Conservation (phyloP, 2,113 vertebrate genomes). For the Piprites chloris region DNA sequence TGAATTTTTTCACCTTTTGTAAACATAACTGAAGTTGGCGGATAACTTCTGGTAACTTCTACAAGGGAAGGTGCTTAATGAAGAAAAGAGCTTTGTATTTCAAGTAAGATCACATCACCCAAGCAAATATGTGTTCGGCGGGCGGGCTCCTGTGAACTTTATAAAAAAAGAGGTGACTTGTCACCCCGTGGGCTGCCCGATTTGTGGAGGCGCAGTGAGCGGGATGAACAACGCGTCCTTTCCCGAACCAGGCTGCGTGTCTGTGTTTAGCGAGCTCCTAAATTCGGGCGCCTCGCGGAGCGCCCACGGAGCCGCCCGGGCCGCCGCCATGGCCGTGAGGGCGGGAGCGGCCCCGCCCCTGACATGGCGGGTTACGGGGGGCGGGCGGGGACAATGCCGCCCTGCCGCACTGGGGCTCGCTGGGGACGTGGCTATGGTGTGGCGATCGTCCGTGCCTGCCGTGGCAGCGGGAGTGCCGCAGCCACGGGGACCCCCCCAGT, state of each 20-base stretch:
- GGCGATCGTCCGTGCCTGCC: not conserved
- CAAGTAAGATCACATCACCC: not conserved
- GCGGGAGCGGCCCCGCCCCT: accelerated
- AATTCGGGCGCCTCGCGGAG: not conserved
- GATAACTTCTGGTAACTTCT: not conserved
- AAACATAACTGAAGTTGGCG: not conserved
- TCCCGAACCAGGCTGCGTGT: not conserved
- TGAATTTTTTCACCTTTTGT: not conserved
- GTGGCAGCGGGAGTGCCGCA: not conserved
- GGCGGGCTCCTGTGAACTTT: not conserved
- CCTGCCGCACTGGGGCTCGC: accelerated
- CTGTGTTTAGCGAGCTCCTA: no score
- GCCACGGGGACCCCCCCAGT: not conserved
- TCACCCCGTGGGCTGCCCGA: not conserved
- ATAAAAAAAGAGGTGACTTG: not conserved
- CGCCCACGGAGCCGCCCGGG: no score
- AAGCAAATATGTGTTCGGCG: accelerated
- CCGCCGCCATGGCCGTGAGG: not conserved
- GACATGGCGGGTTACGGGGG: accelerated
- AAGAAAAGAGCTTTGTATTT: not conserved
- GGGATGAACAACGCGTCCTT: not conserved
- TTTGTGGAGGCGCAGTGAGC: no score
- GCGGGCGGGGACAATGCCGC: not conserved
- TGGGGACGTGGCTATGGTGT: accelerated
- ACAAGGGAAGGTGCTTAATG: no score